Conservation (phyloP, 2,888 invertebrate genomes). For the Silvanus unidentatus region DNA sequence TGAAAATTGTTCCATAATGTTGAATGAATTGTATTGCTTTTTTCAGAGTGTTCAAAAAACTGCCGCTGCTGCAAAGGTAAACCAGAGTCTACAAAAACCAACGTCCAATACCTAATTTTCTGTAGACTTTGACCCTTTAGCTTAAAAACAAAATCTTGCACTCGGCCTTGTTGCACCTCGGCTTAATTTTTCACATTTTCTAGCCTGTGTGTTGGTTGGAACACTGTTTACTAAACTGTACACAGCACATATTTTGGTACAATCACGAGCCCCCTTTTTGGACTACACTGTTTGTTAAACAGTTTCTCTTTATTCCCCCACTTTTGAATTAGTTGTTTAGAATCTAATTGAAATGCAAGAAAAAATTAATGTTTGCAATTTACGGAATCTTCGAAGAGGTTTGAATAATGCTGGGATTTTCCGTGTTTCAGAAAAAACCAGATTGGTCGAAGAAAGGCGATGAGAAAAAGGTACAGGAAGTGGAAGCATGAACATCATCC, state of each 20-base stretch:
- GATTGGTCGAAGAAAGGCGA: slow-evolving; percentile 92
- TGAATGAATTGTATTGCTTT: slow-evolving; percentile 12
- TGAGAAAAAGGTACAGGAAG: slow-evolving; percentile 79
- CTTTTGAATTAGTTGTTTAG: too few relatives aligned
- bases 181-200: neutral
- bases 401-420: too few relatives aligned
- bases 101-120: neutral
- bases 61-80: slow-evolving; percentile 28
- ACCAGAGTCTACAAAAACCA: slow-evolving; percentile 7
- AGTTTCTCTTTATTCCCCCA: too few relatives aligned
- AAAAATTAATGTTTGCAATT: too few relatives aligned
- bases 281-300: too few relatives aligned
- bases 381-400: too few relatives aligned
- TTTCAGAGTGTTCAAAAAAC: slow-evolving; percentile 28
- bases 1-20: slow-evolving; percentile 3
- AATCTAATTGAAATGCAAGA: too few relatives aligned
- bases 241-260: slow-evolving; percentile 1
- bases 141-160: neutral
- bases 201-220: slow-evolving; percentile 3
- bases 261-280: neutral
- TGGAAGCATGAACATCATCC: slow-evolving; percentile 68
- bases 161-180: neutral
- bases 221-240: slow-evolving; percentile 1
- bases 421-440: slow-evolving; percentile 77
- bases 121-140: slow-evolving; percentile 5